Evolutionary conservation across 2,888 invertebrate genomes (phyloP), one percentile per base, ranked within the genome.

Genomic region (Dioctria linearis): DNA sequence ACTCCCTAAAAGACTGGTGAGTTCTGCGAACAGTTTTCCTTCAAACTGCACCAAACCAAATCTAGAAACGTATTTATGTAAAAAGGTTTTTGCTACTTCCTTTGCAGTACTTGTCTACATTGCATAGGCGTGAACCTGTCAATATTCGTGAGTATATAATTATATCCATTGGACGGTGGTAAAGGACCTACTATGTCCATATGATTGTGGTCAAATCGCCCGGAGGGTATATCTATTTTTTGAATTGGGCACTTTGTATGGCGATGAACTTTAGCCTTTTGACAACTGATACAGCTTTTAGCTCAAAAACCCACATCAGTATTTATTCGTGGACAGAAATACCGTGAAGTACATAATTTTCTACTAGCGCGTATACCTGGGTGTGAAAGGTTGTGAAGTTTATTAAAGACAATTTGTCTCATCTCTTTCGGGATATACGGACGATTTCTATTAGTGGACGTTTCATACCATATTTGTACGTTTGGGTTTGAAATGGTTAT

Each of bases 271-370:
- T 88, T 88, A 3, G 84, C 65, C 13, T 82, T 80, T 79, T 88
- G 88, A 79, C 86, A 88, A 0, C 82, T 57, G 3, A 85, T 25
- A 81, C 87, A 88, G 5, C 83, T 78, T 11, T 83, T 81, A 3
- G 85, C 83, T 86, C 86, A 87, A n/a, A 81, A 42, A 8, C 78
- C 79, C 46, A 86, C 82, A 69, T 87, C 85, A 4, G 82, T 83
- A 8, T 83, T 82, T 83, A 86, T 84, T 2, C 13, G 59, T 3
- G 85, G 86, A 85, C 86, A 86, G 6, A 85, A 83, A 61, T 84
- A 86, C 11, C 82, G 82, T 13, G 80, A 69, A n/a, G 75, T 49
- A 37, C 86, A 83, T 5, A 85, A 59, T 49, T 81, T 83, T 13
- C n/a, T 51, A 8, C 85, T 84, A 6, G 76, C 57, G 37, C 83